phyloP scores from a whole-genome alignment of 2,113 vertebrate genomes.

The Ctenomys sociabilis region DNA sequence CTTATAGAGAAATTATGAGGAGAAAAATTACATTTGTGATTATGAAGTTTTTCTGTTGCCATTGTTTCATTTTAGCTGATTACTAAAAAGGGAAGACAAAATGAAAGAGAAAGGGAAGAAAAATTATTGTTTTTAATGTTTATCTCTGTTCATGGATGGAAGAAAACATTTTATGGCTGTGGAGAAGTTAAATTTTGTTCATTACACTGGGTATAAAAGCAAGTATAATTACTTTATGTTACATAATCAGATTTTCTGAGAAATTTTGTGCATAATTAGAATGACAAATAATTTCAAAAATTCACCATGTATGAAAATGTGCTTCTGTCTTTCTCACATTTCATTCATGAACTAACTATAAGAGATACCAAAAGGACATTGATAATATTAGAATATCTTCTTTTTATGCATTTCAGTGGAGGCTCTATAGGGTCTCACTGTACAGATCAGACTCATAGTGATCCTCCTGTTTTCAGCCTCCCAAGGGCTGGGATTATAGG shows the following conservation, averaged over 20 bases:
- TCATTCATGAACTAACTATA: neutral
- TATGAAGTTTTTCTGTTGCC: neutral
- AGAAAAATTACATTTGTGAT: neutral
- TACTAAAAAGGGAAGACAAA: neutral
- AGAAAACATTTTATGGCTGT: neutral
- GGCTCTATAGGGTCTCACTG: too few species aligned
- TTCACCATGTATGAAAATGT: neutral
- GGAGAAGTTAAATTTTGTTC: neutral
- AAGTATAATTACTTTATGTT: neutral
- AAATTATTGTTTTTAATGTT: neutral
- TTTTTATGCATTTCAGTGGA: neutral
- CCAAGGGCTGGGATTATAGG: too few species aligned
- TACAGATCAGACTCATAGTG: too few species aligned
- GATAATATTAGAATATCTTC: neutral
- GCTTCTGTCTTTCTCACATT: neutral
- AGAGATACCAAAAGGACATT: fast-evolving
- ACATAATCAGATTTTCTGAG: neutral
- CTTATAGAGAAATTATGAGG: neutral
- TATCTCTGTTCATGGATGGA: neutral
- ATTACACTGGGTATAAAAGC: neutral
- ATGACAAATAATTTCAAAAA: neutral
- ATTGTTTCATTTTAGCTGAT: neutral
- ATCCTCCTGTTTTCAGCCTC: too few species aligned
- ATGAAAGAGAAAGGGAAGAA: neutral
- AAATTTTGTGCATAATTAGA: neutral